Evolutionary conservation across 2,113 vertebrate genomes (phyloP).

Genomic region (Aegypius monachus): DNA sequence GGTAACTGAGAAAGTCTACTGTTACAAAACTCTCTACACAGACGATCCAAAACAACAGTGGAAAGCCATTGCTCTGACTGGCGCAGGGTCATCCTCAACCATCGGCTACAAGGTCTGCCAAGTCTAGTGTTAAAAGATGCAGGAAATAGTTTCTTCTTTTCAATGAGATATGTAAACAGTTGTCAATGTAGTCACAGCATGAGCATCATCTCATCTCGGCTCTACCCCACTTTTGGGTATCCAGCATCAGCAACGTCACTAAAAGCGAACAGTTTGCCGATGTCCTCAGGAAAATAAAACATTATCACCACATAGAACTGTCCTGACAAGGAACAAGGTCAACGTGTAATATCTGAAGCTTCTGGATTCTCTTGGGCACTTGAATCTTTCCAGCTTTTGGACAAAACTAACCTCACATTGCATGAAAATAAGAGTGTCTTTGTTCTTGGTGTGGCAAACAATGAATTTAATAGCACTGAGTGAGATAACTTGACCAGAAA

Average conservation of each 20-base stretch:
- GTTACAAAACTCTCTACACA: neutral
- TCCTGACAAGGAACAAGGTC: neutral
- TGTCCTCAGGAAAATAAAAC: neutral
- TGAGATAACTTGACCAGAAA: neutral
- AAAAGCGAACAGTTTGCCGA: neutral
- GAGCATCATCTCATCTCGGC: neutral
- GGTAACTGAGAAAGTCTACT: neutral
- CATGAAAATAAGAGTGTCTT: neutral
- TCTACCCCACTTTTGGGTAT: neutral
- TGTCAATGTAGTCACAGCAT: neutral
- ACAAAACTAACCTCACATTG: neutral
- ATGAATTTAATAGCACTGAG: neutral
- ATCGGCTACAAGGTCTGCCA: neutral
- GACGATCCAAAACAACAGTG: fast-evolving
- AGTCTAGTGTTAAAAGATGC: neutral
- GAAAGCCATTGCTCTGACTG: neutral
- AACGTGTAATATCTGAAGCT: neutral
- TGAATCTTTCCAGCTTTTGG: neutral
- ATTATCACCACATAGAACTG: neutral
- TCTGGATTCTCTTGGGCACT: neutral
- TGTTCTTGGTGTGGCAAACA: neutral
- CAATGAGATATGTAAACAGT: neutral
- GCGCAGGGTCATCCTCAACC: neutral
- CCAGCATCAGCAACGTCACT: neutral
- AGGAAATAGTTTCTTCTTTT: neutral